phyloP scores from a whole-genome alignment of 1,140 invertebrate genomes.

The Drosophila kikkawai region DNA sequence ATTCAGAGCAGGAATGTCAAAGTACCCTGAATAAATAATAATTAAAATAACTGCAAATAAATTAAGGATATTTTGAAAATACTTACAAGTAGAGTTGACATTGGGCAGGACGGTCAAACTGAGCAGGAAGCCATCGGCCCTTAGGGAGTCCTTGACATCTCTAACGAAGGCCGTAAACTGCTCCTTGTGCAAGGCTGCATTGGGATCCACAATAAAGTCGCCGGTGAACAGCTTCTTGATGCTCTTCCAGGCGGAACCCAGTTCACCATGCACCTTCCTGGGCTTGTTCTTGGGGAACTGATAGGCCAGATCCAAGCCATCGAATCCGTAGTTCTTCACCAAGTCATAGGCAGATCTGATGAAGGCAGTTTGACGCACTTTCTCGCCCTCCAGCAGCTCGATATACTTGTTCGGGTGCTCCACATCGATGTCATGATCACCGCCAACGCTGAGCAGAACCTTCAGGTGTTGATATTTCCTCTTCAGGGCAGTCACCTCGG shows the following conservation, averaged over 20 bases:
- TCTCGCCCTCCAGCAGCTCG: slow-evolving; percentile 88
- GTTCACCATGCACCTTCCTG: slow-evolving; percentile 89
- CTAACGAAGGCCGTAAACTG: slow-evolving; percentile 91
- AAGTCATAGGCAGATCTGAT: slow-evolving; percentile 90
- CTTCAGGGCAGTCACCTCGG: slow-evolving; percentile 89
- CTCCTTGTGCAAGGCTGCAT: slow-evolving; percentile 90
- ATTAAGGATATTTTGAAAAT: not conserved
- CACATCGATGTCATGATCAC: slow-evolving; percentile 88
- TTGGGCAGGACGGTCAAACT: slow-evolving; percentile 91
- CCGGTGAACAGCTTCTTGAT: slow-evolving; percentile 91
- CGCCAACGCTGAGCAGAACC: slow-evolving; percentile 91
- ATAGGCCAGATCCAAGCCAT: slow-evolving; percentile 94
- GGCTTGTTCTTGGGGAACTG: slow-evolving; percentile 92
- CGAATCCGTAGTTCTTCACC: slow-evolving; percentile 91
- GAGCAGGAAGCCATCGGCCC: slow-evolving; percentile 88
- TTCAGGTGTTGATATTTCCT: slow-evolving; percentile 89
- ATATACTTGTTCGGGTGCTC: slow-evolving; percentile 82
- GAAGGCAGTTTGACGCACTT: slow-evolving; percentile 89
- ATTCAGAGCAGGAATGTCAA: slow-evolving; percentile 90
- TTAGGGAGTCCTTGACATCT: slow-evolving; percentile 89
- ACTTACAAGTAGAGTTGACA: slow-evolving; percentile 90
- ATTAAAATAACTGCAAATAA: not conserved
- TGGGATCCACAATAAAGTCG: slow-evolving; percentile 89
- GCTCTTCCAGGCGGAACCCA: slow-evolving; percentile 89
- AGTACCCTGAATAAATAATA: slow-evolving; percentile 88